Base-by-base conservation (phyloP, 2,113 vertebrate genomes). In the Psittacus erithacus region DNA sequence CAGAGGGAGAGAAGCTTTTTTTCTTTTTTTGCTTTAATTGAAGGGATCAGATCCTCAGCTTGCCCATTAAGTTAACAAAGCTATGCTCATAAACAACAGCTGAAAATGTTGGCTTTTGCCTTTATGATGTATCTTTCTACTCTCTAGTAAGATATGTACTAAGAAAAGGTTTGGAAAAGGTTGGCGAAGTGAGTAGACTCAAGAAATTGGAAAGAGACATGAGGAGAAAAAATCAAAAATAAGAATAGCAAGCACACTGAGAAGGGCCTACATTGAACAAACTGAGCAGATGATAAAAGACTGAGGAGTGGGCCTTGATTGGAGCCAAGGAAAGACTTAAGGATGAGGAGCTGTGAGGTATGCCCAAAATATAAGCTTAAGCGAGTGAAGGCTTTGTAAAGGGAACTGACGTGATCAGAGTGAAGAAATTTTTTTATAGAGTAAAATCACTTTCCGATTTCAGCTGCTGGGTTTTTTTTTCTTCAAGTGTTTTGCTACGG, bases 91-190 rank as follows among this genome's bases (percentile, higher is more conserved):
- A 91, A 93, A 95, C 65, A 95, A 70, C 83, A 92, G 65, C 52
- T 94, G 88, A 96, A 94, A 96, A 85, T 79, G 52, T 65, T 92
- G 92, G 62, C 77, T 96, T 93, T 93, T 92, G 41, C 65, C 65
- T 93, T 87, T 86, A 43, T 82, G 88, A 46, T 93, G 44, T 79
- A 57, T 92, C 77, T 94, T 88, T 69, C 31, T 88, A 65, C 84
- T 86, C 75, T 74, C 59, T 69, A 93, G 92, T 82, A 80, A 90
- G 60, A 69, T 46, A 55, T 29, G 39, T 75, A 92, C 74, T 92
- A 94, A 95, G 90, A 92, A 95, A 91, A 94, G 80, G 57, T 82
- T 94, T 94, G 80, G 62, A 95, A 95, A 92, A 88, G 81, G 74
- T 82, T 92, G 79, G 63, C 79, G 89, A 60, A 83, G 28, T 67